Evolutionary conservation across 1,140 invertebrate genomes (phyloP).

Genomic region (Tetragonula clypearis): DNA sequence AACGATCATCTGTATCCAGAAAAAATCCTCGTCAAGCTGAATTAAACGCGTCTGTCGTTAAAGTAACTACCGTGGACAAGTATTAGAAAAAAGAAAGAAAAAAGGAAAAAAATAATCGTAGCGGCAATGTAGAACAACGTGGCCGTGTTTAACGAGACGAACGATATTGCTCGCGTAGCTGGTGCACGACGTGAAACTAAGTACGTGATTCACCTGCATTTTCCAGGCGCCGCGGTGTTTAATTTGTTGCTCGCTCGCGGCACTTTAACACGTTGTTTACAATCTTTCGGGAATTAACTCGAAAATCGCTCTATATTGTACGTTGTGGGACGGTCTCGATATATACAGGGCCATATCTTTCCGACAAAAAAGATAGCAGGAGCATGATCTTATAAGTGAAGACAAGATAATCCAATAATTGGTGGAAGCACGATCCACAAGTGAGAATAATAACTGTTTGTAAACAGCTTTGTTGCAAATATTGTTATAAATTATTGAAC

Average conservation of each 20-base stretch:
- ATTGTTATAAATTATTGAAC: no score
- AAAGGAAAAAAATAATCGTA: not conserved
- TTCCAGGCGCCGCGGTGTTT: not conserved
- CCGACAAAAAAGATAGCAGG: no score
- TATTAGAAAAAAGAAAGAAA: not conserved
- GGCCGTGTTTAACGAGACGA: not conserved
- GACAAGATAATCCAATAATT: no score
- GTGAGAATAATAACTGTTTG: no score
- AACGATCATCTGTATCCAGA: not conserved
- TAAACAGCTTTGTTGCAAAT: no score
- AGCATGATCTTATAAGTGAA: no score
- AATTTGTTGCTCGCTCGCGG: not conserved
- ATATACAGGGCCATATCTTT: no score
- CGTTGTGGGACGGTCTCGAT: no score
- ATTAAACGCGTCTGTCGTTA: not conserved
- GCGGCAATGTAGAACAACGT: not conserved
- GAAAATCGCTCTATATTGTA: no score
- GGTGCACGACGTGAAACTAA: not conserved
- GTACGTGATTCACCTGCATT: not conserved
- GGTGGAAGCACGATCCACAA: no score
- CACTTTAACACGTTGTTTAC: slow-evolving; percentile 1
- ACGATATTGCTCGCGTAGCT: not conserved
- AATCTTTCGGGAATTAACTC: not conserved
- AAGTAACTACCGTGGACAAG: not conserved
- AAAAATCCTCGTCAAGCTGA: not conserved